A percentile compares a stretch with the other conserved stretches of the same genome.
Evolutionary conservation across 2,888 invertebrate genomes (phyloP).

Genomic region (Caradrina kadenii): DNA sequence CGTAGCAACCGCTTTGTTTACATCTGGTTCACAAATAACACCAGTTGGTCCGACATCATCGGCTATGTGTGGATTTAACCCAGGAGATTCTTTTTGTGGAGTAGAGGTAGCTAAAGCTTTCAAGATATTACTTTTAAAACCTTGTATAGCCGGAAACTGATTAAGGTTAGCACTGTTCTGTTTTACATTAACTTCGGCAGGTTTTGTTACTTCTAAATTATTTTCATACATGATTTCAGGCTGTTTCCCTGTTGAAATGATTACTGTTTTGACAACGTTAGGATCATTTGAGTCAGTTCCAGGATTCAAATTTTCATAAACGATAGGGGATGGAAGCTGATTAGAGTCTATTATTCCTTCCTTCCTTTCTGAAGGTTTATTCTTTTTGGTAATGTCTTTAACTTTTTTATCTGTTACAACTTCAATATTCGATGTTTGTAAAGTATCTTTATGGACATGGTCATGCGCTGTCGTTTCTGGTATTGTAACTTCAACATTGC

Average conservation of each 20-base stretch:
- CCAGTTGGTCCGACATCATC: constrained; percentile 50
- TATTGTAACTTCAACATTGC: constrained; percentile 6
- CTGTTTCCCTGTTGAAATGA: constrained; percentile 80
- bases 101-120: constrained; percentile 84
- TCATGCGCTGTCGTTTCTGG: constrained; percentile 2
- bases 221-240: constrained; percentile 53
- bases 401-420: constrained; percentile 11
- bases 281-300: constrained; percentile 56
- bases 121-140: constrained; percentile 57
- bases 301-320: constrained; percentile 61
- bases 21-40: constrained; percentile 54
- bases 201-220: constrained; percentile 21
- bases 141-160: constrained; percentile 27
- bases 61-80: constrained; percentile 34
- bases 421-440: constrained; percentile 20
- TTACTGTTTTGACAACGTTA: constrained; percentile 75
- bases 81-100: constrained; percentile 73
- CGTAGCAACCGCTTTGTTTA: constrained; percentile 46
- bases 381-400: constrained; percentile 23
- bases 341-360: constrained; percentile 19
- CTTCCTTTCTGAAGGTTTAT: constrained; percentile 6
- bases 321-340: constrained; percentile 29
- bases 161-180: constrained; percentile 26
- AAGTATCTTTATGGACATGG: background rate
- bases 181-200: constrained; percentile 24